Conservation (phyloP, 2,113 vertebrate genomes). For the Xiphophorus maculatus region DNA sequence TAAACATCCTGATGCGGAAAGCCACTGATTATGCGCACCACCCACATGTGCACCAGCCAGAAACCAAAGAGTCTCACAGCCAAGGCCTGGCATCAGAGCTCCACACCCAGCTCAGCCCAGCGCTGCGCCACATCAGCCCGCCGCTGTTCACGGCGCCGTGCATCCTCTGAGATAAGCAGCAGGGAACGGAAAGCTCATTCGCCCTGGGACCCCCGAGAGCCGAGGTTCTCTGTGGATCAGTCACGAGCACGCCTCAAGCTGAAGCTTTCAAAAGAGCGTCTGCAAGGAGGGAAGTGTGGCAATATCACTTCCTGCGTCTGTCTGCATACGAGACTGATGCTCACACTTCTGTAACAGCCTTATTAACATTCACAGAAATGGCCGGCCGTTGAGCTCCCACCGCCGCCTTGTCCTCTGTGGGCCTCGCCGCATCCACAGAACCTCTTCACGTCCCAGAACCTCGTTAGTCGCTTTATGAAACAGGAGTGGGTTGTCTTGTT, state of each 20-base stretch:
- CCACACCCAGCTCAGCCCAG: constrained; percentile 54
- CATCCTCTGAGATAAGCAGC: constrained; percentile 18
- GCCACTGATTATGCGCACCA: constrained; percentile 57
- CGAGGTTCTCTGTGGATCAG: constrained; percentile 20
- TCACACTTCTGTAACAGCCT: constrained; percentile 48
- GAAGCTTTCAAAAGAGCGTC: constrained; percentile 53
- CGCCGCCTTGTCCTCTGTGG: neutral
- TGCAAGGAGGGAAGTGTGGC: constrained; percentile 64
- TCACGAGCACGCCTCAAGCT: neutral
- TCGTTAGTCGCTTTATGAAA: too few relatives aligned
- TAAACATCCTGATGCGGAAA: constrained; percentile 69
- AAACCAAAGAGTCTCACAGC: constrained; percentile 26
- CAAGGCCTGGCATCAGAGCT: constrained; percentile 21
- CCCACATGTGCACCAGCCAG: constrained; percentile 54
- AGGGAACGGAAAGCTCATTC: constrained; percentile 11
- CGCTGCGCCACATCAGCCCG: constrained; percentile 29
- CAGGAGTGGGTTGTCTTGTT: constrained; percentile 8
- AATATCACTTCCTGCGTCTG: constrained; percentile 73
- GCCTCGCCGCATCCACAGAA: constrained; percentile 1
- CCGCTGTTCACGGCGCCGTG: neutral
- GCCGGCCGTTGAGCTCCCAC: constrained; percentile 24
- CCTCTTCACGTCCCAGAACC: neutral
- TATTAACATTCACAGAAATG: constrained; percentile 60
- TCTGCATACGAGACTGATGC: constrained; percentile 65
- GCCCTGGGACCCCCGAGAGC: neutral